These are phyloP conservation scores for Phylloscopus trochiloides DNA, from an alignment of 2,113 vertebrate species.

Conservation along the genomic window DNA sequence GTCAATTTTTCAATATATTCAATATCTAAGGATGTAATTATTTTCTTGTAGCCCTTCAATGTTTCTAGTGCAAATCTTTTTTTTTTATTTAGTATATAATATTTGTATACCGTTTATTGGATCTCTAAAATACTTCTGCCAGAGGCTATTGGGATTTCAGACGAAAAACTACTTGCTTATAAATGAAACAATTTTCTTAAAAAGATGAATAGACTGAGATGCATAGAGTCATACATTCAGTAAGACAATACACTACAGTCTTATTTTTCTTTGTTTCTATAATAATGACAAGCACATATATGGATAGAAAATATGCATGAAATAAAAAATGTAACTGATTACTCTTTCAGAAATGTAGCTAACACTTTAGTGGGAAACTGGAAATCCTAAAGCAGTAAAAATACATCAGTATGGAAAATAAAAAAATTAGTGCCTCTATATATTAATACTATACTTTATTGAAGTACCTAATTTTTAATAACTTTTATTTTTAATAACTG, in stretches of 20 bases:
- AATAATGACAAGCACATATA: not conserved
- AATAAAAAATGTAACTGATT: not conserved
- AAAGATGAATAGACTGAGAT: not conserved
- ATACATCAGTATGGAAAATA: not conserved
- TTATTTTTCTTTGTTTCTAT: slow-evolving; percentile 9
- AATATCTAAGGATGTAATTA: not conserved
- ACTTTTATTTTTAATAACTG: not conserved
- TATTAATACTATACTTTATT: not conserved
- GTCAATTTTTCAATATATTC: not conserved
- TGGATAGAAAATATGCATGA: not conserved
- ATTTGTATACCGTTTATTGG: not conserved
- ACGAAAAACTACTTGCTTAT: not conserved
- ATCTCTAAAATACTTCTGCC: slow-evolving; percentile 5
- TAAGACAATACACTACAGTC: not conserved
- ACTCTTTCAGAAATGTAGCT: not conserved
- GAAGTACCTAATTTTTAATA: not conserved
- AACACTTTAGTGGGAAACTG: not conserved
- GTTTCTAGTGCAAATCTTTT: not conserved
- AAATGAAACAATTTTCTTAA: slow-evolving; percentile 31
- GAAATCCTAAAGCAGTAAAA: not conserved
- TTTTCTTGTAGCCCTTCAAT: not conserved
- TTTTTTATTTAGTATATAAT: slow-evolving; percentile 11
- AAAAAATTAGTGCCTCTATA: not conserved
- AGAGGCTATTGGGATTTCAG: slow-evolving; percentile 10
- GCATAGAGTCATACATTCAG: not conserved